Evolutionary conservation across 2,888 invertebrate genomes (phyloP).

Genomic region (Pollenia griseotomentosa): DNA sequence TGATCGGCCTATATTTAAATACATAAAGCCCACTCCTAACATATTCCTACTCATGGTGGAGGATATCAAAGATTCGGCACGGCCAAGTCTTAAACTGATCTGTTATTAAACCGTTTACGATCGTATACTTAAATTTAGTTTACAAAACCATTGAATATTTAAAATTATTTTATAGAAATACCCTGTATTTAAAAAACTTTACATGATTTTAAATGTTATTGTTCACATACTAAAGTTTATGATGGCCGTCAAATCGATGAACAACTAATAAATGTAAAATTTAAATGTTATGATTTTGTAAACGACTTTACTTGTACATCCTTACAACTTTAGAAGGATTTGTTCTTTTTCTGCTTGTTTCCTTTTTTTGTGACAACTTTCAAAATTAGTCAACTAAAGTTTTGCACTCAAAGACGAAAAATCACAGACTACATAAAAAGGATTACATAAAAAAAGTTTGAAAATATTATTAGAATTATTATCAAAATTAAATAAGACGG

Average conservation of each 20-base stretch:
- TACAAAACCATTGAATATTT: too few species aligned
- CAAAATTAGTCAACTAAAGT: slow-evolving; percentile 27
- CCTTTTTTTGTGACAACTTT: slow-evolving; percentile 23
- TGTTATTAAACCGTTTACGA: neutral
- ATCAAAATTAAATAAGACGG: neutral
- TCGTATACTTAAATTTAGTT: too few species aligned
- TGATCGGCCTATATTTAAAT: too few species aligned
- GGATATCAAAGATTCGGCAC: too few species aligned
- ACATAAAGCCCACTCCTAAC: too few species aligned
- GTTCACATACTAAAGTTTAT: slow-evolving; percentile 29
- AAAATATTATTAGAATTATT: neutral
- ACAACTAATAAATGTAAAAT: slow-evolving; percentile 56
- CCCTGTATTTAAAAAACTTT: neutral
- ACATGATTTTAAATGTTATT: slow-evolving; percentile 32
- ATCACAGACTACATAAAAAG: neutral
- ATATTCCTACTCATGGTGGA: too few species aligned
- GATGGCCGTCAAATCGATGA: slow-evolving; percentile 38
- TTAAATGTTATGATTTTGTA: slow-evolving; percentile 62
- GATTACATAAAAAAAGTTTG: slow-evolving; percentile 14
- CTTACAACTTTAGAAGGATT: slow-evolving; percentile 24
- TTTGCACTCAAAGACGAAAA: neutral
- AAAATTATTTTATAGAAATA: neutral
- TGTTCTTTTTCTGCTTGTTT: neutral
- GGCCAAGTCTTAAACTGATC: too few species aligned
- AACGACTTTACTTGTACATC: slow-evolving; percentile 36